Percentiles rank a stretch among this genome's conserved stretches.
Conservation (phyloP, 2,888 invertebrate species). For the Masnerella sp. region DNA sequence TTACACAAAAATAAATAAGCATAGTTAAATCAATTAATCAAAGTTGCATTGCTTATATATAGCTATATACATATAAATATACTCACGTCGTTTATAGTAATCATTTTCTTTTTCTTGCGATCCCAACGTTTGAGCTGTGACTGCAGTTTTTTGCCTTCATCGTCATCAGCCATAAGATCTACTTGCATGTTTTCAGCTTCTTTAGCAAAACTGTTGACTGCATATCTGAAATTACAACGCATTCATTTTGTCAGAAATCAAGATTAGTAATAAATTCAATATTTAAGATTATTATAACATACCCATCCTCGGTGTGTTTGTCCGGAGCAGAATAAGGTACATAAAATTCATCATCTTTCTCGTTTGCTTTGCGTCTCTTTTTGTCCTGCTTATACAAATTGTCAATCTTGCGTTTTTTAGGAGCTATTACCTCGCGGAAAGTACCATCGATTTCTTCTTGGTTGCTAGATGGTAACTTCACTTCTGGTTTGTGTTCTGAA, state of each 20-base stretch:
- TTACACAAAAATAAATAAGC: not conserved
- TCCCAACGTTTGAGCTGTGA: slow-evolving; percentile 91
- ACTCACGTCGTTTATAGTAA: slow-evolving; percentile 83
- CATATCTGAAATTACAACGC: slow-evolving; percentile 83
- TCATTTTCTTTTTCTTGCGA: slow-evolving; percentile 96
- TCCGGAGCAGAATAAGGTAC: slow-evolving; percentile 92
- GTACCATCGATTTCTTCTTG: slow-evolving; percentile 80
- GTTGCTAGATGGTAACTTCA: slow-evolving; percentile 76
- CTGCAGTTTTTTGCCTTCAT: slow-evolving; percentile 81
- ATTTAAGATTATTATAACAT: too few species aligned
- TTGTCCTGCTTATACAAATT: slow-evolving; percentile 79
- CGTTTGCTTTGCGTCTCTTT: slow-evolving; percentile 79
- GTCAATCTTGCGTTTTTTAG: slow-evolving; percentile 80
- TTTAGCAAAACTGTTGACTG: slow-evolving; percentile 87
- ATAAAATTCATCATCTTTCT: slow-evolving; percentile 88
- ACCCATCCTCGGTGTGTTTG: slow-evolving; percentile 91
- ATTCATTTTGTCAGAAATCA: too few species aligned
- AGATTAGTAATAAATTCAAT: too few species aligned
- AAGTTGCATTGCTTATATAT: not conserved
- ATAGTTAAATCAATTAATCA: too few species aligned
- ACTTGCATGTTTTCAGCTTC: slow-evolving; percentile 89
- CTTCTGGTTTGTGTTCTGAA: slow-evolving; percentile 38
- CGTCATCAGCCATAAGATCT: slow-evolving; percentile 91
- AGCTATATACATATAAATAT: slow-evolving; percentile 19
- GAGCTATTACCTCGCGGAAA: slow-evolving; percentile 81